Evolutionary conservation across 2,797 vertebrate genomes (phyloP), one percentile per base, ranked within the genome.

Genomic region (Alosa sapidissima): DNA sequence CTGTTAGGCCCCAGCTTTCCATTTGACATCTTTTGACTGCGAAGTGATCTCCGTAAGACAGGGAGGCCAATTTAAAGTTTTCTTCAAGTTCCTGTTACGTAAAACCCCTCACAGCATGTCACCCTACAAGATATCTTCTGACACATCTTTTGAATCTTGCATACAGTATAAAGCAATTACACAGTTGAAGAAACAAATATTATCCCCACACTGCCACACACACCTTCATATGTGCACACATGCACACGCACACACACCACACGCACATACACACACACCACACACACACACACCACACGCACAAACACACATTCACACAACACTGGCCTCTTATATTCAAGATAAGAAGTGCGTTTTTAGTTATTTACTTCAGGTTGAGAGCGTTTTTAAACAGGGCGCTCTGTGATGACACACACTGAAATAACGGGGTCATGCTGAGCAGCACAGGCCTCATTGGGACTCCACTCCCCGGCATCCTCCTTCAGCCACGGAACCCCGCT

Each of bases 311-410:
- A 51, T 5, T 8, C 54, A 55, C 16, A 21, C 51, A 14, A 51
- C 49, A 51, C 49, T 51, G 49, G 7, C 41, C n/a, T 5, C 49
- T 84, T 16, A n/a, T 68, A 33, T 65, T 28, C 0, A 28, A 48
- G 33, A 83, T 81, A 47, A 14, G 65, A 55, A 28, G 14, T 51
- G 49, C 65, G 51, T 78, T 24, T 45, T 83, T 33, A n/a, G 21
- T 83, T 47, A 60, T 68, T 85, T 84, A 85, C 19, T 48, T 84
- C 72, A 45, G 83, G 54, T 83, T 52, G 24, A 24, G 47, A 49
- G 24, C 33, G 16, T 52, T 48, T 1, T 58, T 55, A 19, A 60
- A 41, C 68, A 49, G 14, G 0, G 55, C 51, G 72, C 72, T 81
- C 58, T 86, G 81, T 19, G 41, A 52, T 60, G 47, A 81, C 72